Conservation (phyloP, 2,797 vertebrate genomes). For the Cottoperca gobio region DNA sequence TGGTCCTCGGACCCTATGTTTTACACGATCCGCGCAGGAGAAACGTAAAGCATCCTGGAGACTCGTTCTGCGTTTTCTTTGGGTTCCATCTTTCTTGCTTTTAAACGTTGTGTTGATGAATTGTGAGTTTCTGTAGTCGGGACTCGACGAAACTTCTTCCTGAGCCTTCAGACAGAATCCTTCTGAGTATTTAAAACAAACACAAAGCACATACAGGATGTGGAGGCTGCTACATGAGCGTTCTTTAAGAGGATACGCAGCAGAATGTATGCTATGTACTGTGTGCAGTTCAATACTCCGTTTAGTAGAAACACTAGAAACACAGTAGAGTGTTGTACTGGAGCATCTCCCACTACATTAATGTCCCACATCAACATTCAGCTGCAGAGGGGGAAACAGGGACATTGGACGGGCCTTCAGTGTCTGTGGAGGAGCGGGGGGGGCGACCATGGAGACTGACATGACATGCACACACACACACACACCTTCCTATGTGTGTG, state of each 20-base stretch:
- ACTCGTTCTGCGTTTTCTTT: neutral
- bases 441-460: slow-evolving; percentile 68
- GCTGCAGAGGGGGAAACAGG: slow-evolving; percentile 59
- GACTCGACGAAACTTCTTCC: no score
- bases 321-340: neutral
- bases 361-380: slow-evolving; percentile 72
- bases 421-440: slow-evolving; percentile 55
- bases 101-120: no score
- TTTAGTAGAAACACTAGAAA: neutral
- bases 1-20: no score
- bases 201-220: neutral
- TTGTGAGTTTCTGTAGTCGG: neutral
- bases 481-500: slow-evolving; percentile 57
- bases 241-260: neutral
- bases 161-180: no score
- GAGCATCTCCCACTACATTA: slow-evolving; percentile 25
- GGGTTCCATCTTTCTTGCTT: neutral
- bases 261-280: no score
- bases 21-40: neutral
- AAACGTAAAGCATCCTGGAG: neutral
- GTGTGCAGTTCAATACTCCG: neutral
- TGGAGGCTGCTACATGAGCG: neutral
- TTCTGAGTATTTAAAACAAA: neutral
- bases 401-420: slow-evolving; percentile 67
- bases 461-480: slow-evolving; percentile 40